phyloP scores from a whole-genome alignment of 35 echinoderm and acorn worm genomes.

The Eucidaris tribuloides region DNA sequence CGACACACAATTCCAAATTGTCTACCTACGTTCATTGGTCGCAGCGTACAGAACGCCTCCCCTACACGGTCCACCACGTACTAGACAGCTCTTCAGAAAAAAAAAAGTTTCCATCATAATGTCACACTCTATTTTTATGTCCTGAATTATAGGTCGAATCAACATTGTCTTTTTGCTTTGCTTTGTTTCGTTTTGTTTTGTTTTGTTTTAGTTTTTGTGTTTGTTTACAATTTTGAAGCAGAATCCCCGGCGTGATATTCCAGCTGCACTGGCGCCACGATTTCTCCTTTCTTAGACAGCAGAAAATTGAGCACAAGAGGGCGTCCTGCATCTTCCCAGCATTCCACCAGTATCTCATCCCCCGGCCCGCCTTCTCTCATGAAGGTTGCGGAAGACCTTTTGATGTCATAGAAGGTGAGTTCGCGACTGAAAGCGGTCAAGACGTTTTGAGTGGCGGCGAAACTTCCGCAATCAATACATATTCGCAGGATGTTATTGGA shows the following conservation, averaged over 20 bases:
- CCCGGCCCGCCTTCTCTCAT: background rate
- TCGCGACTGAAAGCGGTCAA: background rate
- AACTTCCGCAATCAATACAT: conserved; percentile 2
- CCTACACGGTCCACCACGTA: no score
- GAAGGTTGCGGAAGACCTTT: background rate
- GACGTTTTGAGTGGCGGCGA: background rate
- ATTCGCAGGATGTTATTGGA: background rate
- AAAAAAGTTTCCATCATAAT: no score
- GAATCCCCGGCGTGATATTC: background rate
- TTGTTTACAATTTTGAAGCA: background rate
- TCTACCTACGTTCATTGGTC: no score
- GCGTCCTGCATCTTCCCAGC: background rate
- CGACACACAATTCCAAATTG: no score
- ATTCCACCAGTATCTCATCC: background rate
- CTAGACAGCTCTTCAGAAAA: no score
- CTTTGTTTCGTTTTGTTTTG: no score
- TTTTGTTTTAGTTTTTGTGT: no score
- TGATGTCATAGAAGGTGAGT: background rate
- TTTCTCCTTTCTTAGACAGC: background rate
- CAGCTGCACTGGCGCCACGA: background rate
- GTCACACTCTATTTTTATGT: no score
- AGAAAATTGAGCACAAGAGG: conserved; percentile 15
- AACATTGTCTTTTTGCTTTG: no score
- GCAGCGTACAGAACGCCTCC: no score
- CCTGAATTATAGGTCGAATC: no score